These are phyloP conservation scores for Brachypterus glaber DNA, from an alignment of 2,888 invertebrate genomes.

Conservation along the genomic window DNA sequence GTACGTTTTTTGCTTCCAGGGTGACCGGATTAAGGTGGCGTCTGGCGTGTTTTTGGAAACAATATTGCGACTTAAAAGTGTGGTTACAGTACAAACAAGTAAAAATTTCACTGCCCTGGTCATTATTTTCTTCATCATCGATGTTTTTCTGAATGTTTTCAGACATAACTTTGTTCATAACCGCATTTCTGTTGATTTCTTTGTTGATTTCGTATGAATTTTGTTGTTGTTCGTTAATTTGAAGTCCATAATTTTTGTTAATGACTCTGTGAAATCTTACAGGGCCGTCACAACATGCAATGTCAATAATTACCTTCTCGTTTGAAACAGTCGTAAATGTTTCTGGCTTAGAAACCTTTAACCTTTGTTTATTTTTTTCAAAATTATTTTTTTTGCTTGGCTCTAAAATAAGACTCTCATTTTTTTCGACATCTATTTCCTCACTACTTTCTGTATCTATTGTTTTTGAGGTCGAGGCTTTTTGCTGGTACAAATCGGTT, in stretches of 20 bases:
- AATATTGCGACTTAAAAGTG: constrained; percentile 75
- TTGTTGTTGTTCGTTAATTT: constrained; percentile 25
- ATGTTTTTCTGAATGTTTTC: constrained; percentile 36
- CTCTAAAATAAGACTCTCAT: too few species aligned
- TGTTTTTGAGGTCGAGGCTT: constrained; percentile 25
- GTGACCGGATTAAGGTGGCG: constrained; percentile 56
- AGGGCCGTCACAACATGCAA: constrained; percentile 89
- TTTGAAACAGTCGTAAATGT: constrained; percentile 12
- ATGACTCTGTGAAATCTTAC: constrained; percentile 77
- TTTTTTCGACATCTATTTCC: constrained; percentile 16
- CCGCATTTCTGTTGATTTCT: constrained; percentile 31
- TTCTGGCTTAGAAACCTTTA: constrained; percentile 5
- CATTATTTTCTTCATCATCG: constrained; percentile 26
- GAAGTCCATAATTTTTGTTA: constrained; percentile 64
- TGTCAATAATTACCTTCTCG: constrained; percentile 62
- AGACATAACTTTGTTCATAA: constrained; percentile 39
- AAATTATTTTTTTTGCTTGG: constrained; percentile 9
- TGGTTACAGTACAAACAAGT: constrained; percentile 69
- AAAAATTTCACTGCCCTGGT: constrained; percentile 42
- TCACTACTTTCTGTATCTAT: constrained; percentile 7
- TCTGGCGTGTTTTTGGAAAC: constrained; percentile 72
- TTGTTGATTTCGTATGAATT: constrained; percentile 26
- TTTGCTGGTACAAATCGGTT: constrained; percentile 10
- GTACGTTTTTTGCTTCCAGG: constrained; percentile 32
- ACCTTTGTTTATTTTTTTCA: constrained; percentile 18